Base-by-base conservation (phyloP, 64 coral and sea anemone species). In the Cladopsammia gracilis region DNA sequence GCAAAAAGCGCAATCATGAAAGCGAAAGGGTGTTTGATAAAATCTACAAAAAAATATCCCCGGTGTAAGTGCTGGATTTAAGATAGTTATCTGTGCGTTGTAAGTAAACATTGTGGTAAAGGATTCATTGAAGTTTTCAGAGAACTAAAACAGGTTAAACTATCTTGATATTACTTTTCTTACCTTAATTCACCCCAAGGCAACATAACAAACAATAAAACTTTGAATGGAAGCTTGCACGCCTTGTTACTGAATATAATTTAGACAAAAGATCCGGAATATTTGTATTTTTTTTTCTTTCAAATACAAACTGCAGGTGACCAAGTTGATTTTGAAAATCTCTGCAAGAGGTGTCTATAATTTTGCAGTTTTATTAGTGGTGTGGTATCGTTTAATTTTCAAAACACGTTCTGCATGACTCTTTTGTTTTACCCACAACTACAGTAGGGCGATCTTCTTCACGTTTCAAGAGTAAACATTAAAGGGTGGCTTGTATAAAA, bases 1-100 rank as follows among this genome's bases (percentile, higher is more conserved):
- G 20, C 59, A 84, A 84, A 84, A 67, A 67, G 80, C 15, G 62
- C 80, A 84, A 50, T 68, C 60, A 68, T 34, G 24, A 67, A 46
- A 25, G 4, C 6, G 4, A 83, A 22, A 48, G 22, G 4, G 10
- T 20, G 79, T 43, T 64, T 11, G 2, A 46, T 75, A 18, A 44
- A 66, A 64, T 64, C 43, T 26, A 20, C 4, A 62, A 44, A 64
- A 64, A 64, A 64, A 48, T 19, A 45, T 48, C 9, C 15, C 16
- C 13, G 11, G 42, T 18, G 16, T 43, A 43, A 34, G 19, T 48
- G 51, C 6, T 19, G 77, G n/a, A 46, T 75, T 49, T 75, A 75
- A 51, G 45, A 49, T 50, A 16, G 47, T 45, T 20, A 49, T 75
- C 19, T 20, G 7, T 49, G 53, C 7, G 7, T 56, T 56, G 53